Evolutionary conservation across 2,797 vertebrate species (phyloP), one percentile per base, ranked within the genome.

Genomic region (Phrynocephalus forsythii): DNA sequence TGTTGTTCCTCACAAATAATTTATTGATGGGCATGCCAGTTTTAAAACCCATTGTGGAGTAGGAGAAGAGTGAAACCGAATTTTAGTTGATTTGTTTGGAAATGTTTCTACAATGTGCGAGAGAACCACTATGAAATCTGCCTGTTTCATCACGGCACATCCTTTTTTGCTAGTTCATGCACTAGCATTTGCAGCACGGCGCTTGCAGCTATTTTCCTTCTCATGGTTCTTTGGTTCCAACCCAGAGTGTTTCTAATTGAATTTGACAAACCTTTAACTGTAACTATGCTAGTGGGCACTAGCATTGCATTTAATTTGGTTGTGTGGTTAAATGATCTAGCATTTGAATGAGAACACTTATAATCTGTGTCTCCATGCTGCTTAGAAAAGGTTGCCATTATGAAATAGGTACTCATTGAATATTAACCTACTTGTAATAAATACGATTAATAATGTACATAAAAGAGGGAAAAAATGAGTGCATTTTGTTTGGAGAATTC

Each of bases 381-480:
- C 11, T 69, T 79, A 89, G 94, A 15, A 79, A 91, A 87, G 86
- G 87, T 94, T 95, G 89, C 91, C 44, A n/a, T 94, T 95, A 89
- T 86, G 79, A 93, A 94, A 87, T 92, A 95, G 93, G 90, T 91
- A 91, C 73, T 89, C 92, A 92, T 44, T 90, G 95, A 93, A 93
- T 86, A 10, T 96, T 95, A 96, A 94, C 92, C 82, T 94, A 84
- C 82, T 91, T 88, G 87, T 92, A 95, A 94, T 96, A 96, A 97
- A 96, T 95, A 92, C 85, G 94, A 91, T 97, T 96, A 96, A 94
- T 96, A 96, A 94, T 94, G 88, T 96, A 97, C 95, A 96, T 95
- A 96, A 94, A 94, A 96, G 91, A 95, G 94, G 94, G 93, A 94
- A 94, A 93, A 85, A 94, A 95, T 94, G 94, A 93, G 79, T 91